phyloP scores from a whole-genome alignment of 2,888 invertebrate species.

The Meteorus colon region DNA sequence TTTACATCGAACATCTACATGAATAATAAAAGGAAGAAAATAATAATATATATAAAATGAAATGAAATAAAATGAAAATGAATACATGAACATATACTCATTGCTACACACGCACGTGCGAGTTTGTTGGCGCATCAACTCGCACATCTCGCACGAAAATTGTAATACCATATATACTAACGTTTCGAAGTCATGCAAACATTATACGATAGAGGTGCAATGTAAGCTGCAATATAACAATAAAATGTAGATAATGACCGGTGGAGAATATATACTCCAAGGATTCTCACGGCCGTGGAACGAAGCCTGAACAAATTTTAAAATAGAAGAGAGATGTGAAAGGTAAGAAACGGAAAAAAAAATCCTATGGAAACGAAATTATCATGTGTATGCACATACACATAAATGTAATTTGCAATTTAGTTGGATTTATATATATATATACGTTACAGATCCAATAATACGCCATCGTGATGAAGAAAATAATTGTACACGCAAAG shows the following conservation, averaged over 20 bases:
- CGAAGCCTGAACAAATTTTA: constrained; percentile 38
- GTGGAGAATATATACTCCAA: constrained; percentile 58
- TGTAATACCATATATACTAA: constrained; percentile 63
- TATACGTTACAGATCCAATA: background rate
- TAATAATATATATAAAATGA: background rate
- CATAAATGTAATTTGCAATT: background rate
- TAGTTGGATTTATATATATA: background rate
- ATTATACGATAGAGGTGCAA: constrained; percentile 51
- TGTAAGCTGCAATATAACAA: constrained; percentile 71
- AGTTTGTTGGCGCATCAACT: constrained; percentile 1
- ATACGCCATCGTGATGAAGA: background rate
- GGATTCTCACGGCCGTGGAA: constrained; percentile 57
- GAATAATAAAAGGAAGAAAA: constrained; percentile 7
- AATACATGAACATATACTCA: constrained; percentile 7
- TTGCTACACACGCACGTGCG: constrained; percentile 29
- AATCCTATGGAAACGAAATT: background rate
- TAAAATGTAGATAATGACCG: constrained; percentile 72
- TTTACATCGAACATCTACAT: constrained; percentile 4
- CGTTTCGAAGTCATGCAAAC: constrained; percentile 56
- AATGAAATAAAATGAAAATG: constrained; percentile 7
- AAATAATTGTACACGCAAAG: constrained; percentile 6
- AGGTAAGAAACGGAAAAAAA: background rate
- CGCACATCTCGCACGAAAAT: constrained; percentile 58
- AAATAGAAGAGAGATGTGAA: constrained; percentile 23
- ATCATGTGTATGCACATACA: background rate